phyloP scores from a whole-genome alignment of 2,797 vertebrate species.

The Lepilemur ruficaudatus region DNA sequence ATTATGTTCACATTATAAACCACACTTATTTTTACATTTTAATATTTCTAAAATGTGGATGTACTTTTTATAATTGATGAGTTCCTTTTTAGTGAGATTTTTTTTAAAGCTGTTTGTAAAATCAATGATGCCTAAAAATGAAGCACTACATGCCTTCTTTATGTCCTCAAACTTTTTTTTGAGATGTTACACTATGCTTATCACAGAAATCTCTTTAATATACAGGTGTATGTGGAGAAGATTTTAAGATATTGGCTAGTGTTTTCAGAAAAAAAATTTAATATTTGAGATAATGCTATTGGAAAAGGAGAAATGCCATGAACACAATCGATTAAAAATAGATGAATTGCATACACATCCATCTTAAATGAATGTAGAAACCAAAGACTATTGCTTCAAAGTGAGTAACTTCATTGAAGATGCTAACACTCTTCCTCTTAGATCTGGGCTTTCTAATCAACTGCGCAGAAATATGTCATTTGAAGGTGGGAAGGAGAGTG shows the following conservation, averaged over 20 bases:
- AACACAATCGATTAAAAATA: not conserved
- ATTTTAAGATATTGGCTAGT: not conserved
- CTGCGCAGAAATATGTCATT: not conserved
- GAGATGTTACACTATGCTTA: not conserved
- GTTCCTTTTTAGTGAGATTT: not conserved
- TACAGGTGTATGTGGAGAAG: not conserved
- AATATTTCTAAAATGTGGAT: not conserved
- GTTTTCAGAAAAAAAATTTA: not conserved
- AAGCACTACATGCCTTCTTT: not conserved
- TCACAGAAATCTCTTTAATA: not conserved
- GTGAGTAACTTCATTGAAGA: not conserved
- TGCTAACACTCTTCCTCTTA: not conserved
- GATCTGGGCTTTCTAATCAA: not conserved
- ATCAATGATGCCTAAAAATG: not conserved
- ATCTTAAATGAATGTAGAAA: not conserved
- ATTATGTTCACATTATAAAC: slow-evolving; percentile 39
- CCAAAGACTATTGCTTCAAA: not conserved
- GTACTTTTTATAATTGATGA: not conserved
- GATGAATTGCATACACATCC: not conserved
- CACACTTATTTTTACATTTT: slow-evolving; percentile 8
- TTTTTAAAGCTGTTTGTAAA: not conserved
- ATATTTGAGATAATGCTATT: not conserved
- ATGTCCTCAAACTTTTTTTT: not conserved
- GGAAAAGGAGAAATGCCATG: not conserved
- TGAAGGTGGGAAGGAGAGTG: not conserved